Percentiles rank a stretch among this genome's conserved stretches.
Conservation (phyloP, 1,140 invertebrate species). For the Cydia splendana region DNA sequence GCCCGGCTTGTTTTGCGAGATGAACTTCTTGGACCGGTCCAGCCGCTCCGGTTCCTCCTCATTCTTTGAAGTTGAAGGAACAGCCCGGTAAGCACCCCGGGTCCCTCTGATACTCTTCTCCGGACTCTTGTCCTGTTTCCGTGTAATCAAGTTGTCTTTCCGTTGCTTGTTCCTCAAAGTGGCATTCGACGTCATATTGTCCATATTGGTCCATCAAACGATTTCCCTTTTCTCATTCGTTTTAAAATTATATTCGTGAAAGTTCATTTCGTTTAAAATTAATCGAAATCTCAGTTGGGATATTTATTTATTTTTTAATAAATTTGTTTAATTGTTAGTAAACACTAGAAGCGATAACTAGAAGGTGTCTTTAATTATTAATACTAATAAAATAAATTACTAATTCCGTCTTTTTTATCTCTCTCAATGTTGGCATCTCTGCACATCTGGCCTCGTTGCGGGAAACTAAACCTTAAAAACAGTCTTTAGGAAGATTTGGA, state of each 20-base stretch:
- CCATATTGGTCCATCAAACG: conserved; percentile 70
- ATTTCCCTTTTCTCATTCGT: neutral
- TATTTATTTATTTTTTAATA: conserved; percentile 16
- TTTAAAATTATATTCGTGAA: conserved; percentile 2
- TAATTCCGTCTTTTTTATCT: conserved; percentile 77
- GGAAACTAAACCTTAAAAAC: conserved; percentile 55
- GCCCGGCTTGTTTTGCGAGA: conserved; percentile 69
- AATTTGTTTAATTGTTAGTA: conserved; percentile 6
- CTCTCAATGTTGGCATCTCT: conserved; percentile 72
- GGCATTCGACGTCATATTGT: conserved; percentile 76
- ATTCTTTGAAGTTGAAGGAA: conserved; percentile 65
- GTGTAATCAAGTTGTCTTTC: conserved; percentile 75
- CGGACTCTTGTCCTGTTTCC: conserved; percentile 77
- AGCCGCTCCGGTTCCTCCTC: conserved; percentile 73
- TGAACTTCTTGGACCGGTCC: conserved; percentile 76
- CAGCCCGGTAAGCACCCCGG: conserved; percentile 66
- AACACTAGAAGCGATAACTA: conserved; percentile 33
- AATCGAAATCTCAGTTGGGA: conserved; percentile 1
- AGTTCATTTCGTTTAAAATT: conserved; percentile 23
- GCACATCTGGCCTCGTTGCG: conserved; percentile 52
- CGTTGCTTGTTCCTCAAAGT: conserved; percentile 71
- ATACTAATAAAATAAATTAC: conserved; percentile 72
- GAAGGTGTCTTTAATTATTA: conserved; percentile 16
- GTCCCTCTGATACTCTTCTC: conserved; percentile 75
- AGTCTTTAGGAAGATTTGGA: conserved; percentile 76